Evolutionary conservation across 2,797 vertebrate species (phyloP).

Genomic region (Echeneis naucrates): DNA sequence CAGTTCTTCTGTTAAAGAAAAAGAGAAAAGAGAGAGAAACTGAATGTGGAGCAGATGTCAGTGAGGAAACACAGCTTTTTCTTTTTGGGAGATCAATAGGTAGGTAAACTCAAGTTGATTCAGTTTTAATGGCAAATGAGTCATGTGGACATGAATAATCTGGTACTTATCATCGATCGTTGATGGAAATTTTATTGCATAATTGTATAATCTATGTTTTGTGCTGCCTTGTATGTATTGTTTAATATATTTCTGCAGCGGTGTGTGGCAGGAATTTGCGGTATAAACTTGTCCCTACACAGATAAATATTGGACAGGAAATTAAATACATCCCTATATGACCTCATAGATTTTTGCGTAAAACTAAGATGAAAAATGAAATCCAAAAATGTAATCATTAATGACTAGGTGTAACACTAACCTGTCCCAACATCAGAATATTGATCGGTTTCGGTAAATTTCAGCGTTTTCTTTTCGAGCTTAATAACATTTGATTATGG

Average conservation of each 20-base stretch:
- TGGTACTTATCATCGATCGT: neutral
- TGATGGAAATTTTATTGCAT: too few species aligned
- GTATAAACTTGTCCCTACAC: too few species aligned
- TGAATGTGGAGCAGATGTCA: slow-evolving; percentile 35
- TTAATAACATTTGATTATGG: neutral
- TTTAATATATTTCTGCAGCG: too few species aligned
- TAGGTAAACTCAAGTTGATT: neutral
- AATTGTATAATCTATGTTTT: neutral
- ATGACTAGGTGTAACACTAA: neutral
- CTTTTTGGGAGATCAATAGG: neutral
- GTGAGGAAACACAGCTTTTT: neutral
- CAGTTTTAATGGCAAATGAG: neutral
- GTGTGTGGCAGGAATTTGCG: neutral
- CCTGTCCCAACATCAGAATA: neutral
- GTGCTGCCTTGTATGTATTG: neutral
- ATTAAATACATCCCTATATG: neutral
- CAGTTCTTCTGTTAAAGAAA: slow-evolving; percentile 24
- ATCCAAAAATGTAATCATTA: neutral
- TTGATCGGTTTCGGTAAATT: neutral
- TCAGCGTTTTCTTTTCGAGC: neutral
- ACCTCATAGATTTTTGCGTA: neutral
- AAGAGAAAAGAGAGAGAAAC: slow-evolving; percentile 32
- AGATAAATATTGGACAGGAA: neutral
- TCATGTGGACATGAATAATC: neutral
- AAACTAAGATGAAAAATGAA: neutral